Base-by-base conservation (phyloP, 2,113 vertebrate genomes). In the Prochilodus magdalenae region DNA sequence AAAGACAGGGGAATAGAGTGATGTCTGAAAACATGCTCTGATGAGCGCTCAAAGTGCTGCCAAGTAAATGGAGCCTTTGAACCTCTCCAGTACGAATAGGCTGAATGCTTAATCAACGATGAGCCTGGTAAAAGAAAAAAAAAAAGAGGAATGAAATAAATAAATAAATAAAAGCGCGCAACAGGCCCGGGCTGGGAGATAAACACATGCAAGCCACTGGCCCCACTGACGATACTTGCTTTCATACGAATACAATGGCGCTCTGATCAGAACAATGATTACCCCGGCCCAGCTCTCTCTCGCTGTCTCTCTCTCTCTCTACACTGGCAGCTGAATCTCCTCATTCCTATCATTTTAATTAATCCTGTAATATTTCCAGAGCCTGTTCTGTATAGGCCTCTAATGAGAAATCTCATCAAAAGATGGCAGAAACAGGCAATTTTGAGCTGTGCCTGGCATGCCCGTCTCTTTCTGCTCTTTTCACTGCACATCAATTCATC, bases 361-460 rank as follows among this genome's bases (percentile, higher is more conserved):
- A 92, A 93, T 94, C 90, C 89, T 88, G 90, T 90, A 89, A 93
- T 94, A 93, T 93, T 93, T 93, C 90, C 88, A 88, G 87, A 92
- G 91, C 89, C 89, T 86, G 84, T 82, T 87, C 88, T 94, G 88
- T 91, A 93, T 90, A 89, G 87, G 89, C 81, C 89, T 87, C 85
- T 93, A 93, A 94, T 93, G 93, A 94, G 90, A 93, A 92, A 91
- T 85, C 89, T 90, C 90, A 91, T 94, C 92, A 93, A 88, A 92
- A 91, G 87, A 91, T 80, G 36, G 77, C 85, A 81, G 86, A 90
- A 89, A 84, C 83, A 87, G 89, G 88, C 91, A 91, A 91, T 91
- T 91, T 60, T 91, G 84, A 84, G 85, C 81, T 70, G 73, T 44
- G 83, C 69, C 87, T 87, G 86, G 84, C 84, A 72, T 81, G 83